These are phyloP conservation scores for Aphidius ervi DNA, from an alignment of 1,140 invertebrate species.

Conservation along the genomic window DNA sequence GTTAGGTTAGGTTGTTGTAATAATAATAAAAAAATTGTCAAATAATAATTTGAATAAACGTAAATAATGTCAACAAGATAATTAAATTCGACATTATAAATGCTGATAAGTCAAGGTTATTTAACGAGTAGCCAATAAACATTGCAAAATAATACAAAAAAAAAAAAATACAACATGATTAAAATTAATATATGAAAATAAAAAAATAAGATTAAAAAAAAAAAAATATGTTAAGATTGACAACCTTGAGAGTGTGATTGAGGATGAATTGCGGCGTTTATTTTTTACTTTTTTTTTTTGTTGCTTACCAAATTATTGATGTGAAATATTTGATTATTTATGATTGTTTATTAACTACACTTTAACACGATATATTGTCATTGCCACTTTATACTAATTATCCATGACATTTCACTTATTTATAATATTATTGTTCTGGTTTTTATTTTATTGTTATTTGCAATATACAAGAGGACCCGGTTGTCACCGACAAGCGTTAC, in stretches of 20 bases:
- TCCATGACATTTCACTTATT: conserved; percentile 22
- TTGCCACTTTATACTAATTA: conserved; percentile 17
- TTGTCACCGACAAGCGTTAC: no score
- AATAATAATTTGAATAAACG: background rate
- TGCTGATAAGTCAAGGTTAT: background rate
- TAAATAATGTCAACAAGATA: background rate
- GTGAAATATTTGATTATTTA: background rate
- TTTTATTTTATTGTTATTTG: no score
- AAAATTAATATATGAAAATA: conserved; percentile 4
- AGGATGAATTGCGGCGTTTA: conserved; percentile 7
- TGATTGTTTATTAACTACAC: background rate
- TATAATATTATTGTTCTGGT: background rate
- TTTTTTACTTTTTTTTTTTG: conserved; percentile 16
- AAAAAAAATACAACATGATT: conserved; percentile 26
- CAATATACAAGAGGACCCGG: no score
- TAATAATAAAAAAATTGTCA: background rate
- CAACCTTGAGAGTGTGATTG: conserved; percentile 20
- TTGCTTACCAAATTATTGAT: background rate
- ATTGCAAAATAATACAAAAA: conserved; percentile 18
- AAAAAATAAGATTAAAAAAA: background rate
- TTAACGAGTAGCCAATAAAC: conserved; percentile 13
- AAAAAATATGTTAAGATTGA: conserved; percentile 15
- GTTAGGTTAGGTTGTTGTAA: conserved; percentile 11
- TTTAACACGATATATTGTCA: conserved; percentile 1
- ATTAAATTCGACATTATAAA: conserved; percentile 4